Conservation (phyloP, 2,888 invertebrate genomes). For the Chrysolina oricalcia region DNA sequence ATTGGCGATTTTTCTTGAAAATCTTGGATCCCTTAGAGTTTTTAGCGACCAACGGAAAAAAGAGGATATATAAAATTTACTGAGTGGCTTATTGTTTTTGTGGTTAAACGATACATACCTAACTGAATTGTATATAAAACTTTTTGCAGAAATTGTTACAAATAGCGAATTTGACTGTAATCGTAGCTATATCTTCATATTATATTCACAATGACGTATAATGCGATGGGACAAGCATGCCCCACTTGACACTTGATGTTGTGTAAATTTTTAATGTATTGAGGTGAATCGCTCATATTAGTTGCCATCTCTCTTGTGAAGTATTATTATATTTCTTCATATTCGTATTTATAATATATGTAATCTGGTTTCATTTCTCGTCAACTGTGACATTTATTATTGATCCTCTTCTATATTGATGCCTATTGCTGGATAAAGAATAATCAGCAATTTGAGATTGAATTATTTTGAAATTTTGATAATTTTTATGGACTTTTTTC, state of each 20-base stretch:
- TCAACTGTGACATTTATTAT: not conserved
- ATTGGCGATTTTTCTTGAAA: not conserved
- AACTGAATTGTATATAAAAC: not conserved
- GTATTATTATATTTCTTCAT: not conserved
- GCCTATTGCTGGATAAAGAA: not conserved
- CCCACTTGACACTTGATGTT: not conserved
- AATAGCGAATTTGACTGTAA: not conserved
- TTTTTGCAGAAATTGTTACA: not conserved
- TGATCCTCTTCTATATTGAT: not conserved
- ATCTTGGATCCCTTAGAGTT: not conserved
- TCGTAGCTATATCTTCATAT: not conserved
- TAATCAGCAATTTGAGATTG: not conserved
- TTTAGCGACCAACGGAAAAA: no score
- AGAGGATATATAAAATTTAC: not conserved
- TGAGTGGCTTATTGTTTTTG: conserved; percentile 5
- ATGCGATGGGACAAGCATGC: not conserved
- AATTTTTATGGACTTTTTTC: not conserved
- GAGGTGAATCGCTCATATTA: conserved; percentile 10
- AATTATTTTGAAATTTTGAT: conserved; percentile 1
- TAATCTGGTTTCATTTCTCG: not conserved
- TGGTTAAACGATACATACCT: not conserved
- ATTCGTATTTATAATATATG: not conserved
- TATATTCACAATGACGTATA: conserved; percentile 1
- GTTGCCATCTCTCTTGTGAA: conserved; percentile 10
- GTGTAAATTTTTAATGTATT: not conserved